Evolutionary conservation across 2,797 vertebrate genomes (phyloP).

Genomic region (Tokudaia tokunoshimensis): DNA sequence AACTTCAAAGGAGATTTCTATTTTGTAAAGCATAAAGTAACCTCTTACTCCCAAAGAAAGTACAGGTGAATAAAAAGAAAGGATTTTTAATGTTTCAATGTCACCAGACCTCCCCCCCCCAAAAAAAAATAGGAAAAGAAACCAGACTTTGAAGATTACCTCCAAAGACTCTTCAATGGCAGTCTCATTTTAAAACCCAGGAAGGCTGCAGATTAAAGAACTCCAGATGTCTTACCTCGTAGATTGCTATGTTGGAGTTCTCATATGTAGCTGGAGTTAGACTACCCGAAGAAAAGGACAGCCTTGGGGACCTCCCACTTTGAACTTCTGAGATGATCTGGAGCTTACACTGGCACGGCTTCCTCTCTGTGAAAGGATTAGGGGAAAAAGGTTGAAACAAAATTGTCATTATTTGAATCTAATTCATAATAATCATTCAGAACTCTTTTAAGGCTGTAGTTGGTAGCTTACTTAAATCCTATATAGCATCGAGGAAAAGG

Average conservation of each 20-base stretch:
- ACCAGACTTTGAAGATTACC: slow-evolving; percentile 6
- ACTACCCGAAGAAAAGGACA: slow-evolving; percentile 92
- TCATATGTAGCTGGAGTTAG: slow-evolving; percentile 89
- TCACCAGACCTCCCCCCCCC: not conserved
- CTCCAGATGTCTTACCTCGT: slow-evolving; percentile 89
- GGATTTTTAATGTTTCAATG: slow-evolving; percentile 36
- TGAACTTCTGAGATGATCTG: slow-evolving; percentile 92
- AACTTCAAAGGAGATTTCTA: slow-evolving; percentile 51
- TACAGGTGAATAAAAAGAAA: slow-evolving; percentile 42
- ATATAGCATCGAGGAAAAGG: not conserved
- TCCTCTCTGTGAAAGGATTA: slow-evolving; percentile 90
- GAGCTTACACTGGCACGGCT: slow-evolving; percentile 83
- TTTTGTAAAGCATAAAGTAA: slow-evolving; percentile 53
- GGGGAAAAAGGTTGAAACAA: not conserved
- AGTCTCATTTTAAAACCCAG: slow-evolving; percentile 49
- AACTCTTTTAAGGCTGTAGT: not conserved
- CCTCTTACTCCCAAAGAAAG: slow-evolving; percentile 28
- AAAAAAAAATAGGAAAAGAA: not conserved
- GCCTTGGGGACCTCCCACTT: slow-evolving; percentile 88
- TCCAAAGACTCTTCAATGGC: slow-evolving; percentile 9
- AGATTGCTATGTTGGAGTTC: slow-evolving; percentile 93
- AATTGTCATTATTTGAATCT: slow-evolving; percentile 45
- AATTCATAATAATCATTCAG: not conserved
- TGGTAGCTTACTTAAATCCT: not conserved
- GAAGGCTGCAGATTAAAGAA: slow-evolving; percentile 21